These are phyloP conservation scores for Phania funesta DNA, from an alignment of 2,888 invertebrate species.

Conservation along the genomic window DNA sequence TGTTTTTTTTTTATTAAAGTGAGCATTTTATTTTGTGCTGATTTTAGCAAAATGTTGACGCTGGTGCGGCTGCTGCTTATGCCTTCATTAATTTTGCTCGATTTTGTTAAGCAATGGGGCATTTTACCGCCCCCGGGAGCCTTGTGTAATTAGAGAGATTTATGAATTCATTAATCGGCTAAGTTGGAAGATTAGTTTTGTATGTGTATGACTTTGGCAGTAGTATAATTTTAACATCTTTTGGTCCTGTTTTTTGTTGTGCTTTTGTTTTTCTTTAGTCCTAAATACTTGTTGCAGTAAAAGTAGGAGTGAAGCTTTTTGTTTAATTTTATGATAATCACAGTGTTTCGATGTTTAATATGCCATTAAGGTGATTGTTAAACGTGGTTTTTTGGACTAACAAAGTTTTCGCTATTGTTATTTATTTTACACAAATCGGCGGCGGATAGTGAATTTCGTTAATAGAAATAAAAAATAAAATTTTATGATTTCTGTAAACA, in stretches of 20 bases:
- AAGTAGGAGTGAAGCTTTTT: slow-evolving; percentile 35
- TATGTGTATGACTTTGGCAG: slow-evolving; percentile 60
- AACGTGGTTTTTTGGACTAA: too few species aligned
- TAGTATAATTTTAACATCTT: slow-evolving; percentile 52
- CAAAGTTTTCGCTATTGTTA: too few species aligned
- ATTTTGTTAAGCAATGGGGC: slow-evolving; percentile 55
- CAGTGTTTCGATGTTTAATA: too few species aligned
- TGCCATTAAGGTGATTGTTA: too few species aligned
- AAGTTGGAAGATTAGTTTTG: slow-evolving; percentile 71
- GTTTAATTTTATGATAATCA: slow-evolving; percentile 11
- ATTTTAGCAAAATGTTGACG: slow-evolving; percentile 17
- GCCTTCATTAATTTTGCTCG: slow-evolving; percentile 49
- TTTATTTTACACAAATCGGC: too few species aligned
- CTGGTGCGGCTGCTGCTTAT: slow-evolving; percentile 13
- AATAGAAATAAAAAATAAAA: too few species aligned
- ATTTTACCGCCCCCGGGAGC: slow-evolving; percentile 60
- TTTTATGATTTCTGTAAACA: too few species aligned
- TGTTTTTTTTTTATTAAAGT: slow-evolving; percentile 42
- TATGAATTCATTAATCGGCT: slow-evolving; percentile 72
- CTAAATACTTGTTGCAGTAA: slow-evolving; percentile 29
- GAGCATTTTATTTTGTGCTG: slow-evolving; percentile 24
- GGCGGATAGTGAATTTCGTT: too few species aligned
- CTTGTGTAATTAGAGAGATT: slow-evolving; percentile 71
- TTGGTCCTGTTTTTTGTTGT: background rate
- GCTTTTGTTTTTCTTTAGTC: slow-evolving; percentile 5